phyloP scores from a whole-genome alignment of 1,140 invertebrate species.

The Scaptomyza pallida region DNA sequence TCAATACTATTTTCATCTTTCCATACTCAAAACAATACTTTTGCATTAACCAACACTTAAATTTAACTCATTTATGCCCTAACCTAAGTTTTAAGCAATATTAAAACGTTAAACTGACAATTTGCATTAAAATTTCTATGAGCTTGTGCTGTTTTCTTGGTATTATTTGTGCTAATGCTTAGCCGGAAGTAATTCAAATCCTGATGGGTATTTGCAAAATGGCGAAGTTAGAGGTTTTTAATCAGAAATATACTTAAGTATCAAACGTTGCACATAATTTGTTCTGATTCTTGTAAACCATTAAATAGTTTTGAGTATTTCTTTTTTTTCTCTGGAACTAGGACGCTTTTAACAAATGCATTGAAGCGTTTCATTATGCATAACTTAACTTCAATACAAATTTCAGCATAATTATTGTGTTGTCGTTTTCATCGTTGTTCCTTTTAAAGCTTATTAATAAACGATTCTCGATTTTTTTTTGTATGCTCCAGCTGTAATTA shows the following conservation, averaged over 20 bases:
- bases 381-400: no score
- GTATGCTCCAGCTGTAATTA: background rate
- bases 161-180: conserved; percentile 11
- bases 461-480: background rate
- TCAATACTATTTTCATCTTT: no score
- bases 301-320: no score
- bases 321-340: no score
- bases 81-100: background rate
- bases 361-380: no score
- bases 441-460: background rate
- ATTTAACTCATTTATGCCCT: background rate
- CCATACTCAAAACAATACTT: background rate
- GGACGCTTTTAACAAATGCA: no score
- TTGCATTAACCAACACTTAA: background rate
- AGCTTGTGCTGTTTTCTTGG: background rate
- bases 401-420: background rate
- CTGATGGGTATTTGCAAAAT: no score
- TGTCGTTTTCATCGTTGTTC: background rate
- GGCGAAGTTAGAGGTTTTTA: no score
- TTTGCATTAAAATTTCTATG: background rate
- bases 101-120: background rate
- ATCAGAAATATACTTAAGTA: no score
- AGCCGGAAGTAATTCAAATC: conserved; percentile 60
- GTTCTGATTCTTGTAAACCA: no score
- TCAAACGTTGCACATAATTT: no score